A percentile compares a stretch with the other conserved stretches of the same genome.
phyloP scores from a whole-genome alignment of 2,113 vertebrate genomes.

The Chiloscyllium plagiosum region DNA sequence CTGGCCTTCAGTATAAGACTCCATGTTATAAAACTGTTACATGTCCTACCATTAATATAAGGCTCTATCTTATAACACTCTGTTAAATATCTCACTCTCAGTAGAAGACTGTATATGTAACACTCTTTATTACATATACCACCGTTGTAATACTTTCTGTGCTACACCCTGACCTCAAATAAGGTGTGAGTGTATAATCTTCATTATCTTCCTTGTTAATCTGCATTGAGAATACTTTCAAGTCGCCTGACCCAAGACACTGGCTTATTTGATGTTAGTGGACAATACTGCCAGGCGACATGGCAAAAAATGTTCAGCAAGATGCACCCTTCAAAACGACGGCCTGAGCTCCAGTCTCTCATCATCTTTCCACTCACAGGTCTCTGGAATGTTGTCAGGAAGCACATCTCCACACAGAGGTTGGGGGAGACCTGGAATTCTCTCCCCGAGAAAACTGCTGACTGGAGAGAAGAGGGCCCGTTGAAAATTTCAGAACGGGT shows the following conservation, averaged over 20 bases:
- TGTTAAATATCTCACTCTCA: no score
- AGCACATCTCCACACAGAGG: not conserved
- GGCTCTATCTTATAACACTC: not conserved
- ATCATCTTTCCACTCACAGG: not conserved
- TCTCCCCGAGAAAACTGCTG: not conserved
- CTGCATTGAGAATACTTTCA: not conserved
- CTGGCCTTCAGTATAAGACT: not conserved
- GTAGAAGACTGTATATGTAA: no score
- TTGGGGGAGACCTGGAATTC: not conserved
- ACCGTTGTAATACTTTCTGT: not conserved
- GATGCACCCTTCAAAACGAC: not conserved
- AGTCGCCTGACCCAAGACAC: not conserved
- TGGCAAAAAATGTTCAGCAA: not conserved
- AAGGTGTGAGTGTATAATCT: not conserved
- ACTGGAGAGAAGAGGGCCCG: not conserved
- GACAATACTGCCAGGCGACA: not conserved
- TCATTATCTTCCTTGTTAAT: not conserved
- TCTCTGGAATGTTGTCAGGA: not conserved
- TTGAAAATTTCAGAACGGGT: not conserved
- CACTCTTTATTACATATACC: not conserved
- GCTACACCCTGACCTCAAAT: no score
- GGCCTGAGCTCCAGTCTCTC: not conserved
- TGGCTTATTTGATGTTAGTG: no score
- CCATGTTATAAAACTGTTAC: not conserved
- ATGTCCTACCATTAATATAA: not conserved